Evolutionary conservation across 2,797 vertebrate genomes (phyloP).

Genomic region (Lates japonicus): DNA sequence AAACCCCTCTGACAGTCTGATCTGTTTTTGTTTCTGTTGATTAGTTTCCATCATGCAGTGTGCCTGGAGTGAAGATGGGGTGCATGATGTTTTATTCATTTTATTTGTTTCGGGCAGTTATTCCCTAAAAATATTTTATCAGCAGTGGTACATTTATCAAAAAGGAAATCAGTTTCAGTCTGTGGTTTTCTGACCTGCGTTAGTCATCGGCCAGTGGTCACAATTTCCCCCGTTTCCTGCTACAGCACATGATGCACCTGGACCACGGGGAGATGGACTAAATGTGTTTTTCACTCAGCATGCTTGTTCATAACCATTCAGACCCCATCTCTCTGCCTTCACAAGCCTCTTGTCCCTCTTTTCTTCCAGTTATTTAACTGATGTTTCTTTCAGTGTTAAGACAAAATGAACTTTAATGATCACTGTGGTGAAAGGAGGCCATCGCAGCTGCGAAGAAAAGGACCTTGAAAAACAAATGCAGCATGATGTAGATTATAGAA

Average conservation of each 20-base stretch:
- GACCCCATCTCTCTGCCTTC: neutral
- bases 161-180: neutral
- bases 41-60: neutral
- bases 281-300: conserved; percentile 11
- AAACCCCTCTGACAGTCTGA: neutral
- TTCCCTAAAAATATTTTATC: neutral
- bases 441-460: conserved; percentile 17
- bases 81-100: too few relatives aligned
- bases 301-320: neutral
- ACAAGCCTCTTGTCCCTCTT: conserved; percentile 21
- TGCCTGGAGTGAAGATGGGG: neutral
- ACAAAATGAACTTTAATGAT: conserved; percentile 38
- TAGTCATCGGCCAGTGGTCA: neutral
- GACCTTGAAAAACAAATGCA: neutral
- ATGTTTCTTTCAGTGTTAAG: conserved; percentile 6
- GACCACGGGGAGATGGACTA: neutral
- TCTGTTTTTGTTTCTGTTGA: neutral
- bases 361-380: conserved; percentile 17
- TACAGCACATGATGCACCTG: neutral
- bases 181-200: too few relatives aligned
- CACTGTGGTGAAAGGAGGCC: conserved; percentile 19
- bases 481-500: neutral
- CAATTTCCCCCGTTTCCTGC: neutral
- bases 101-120: too few relatives aligned
- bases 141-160: neutral